These are phyloP conservation scores for Gnathonemus echidnorhynchus DNA, from an alignment of 2,113 vertebrate species.

Conservation along the genomic window DNA sequence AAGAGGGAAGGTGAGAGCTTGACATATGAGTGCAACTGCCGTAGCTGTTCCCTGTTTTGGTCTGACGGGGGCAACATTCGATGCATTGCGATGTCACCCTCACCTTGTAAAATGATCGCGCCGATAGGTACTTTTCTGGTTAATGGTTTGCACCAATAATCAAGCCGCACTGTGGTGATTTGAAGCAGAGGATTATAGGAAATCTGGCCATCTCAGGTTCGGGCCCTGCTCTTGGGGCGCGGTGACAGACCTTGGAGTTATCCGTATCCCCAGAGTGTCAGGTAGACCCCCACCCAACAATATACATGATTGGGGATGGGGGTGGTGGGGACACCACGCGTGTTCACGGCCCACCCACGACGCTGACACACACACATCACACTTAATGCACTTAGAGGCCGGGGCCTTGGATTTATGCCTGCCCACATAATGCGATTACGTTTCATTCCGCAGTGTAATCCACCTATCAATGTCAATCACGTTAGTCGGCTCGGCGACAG, in stretches of 20 bases:
- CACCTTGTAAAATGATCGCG: background rate
- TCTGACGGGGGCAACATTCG: background rate
- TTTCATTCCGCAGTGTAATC: conserved; percentile 44
- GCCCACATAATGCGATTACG: conserved; percentile 44
- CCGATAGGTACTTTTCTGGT: background rate
- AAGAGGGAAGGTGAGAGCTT: background rate
- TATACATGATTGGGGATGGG: conserved; percentile 9
- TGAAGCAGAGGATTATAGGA: background rate
- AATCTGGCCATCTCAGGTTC: background rate
- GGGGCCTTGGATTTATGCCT: conserved; percentile 43
- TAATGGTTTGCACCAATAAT: background rate
- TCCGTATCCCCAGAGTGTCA: background rate
- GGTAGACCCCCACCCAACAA: background rate
- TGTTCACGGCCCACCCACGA: conserved; percentile 20
- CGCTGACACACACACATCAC: conserved; percentile 13
- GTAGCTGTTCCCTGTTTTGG: background rate
- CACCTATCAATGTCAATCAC: conserved; percentile 58
- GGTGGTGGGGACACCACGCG: conserved; percentile 13
- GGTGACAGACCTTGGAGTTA: background rate
- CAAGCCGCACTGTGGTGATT: background rate
- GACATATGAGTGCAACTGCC: background rate
- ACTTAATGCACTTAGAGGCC: conserved; percentile 20
- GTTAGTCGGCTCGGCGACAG: conserved; percentile 36
- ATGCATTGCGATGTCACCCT: background rate
- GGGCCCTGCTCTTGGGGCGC: background rate